Percentiles rank a stretch among this genome's conserved stretches.
Evolutionary conservation across 1,140 invertebrate species (phyloP).

Genomic region (Meloidogyne hapla): DNA sequence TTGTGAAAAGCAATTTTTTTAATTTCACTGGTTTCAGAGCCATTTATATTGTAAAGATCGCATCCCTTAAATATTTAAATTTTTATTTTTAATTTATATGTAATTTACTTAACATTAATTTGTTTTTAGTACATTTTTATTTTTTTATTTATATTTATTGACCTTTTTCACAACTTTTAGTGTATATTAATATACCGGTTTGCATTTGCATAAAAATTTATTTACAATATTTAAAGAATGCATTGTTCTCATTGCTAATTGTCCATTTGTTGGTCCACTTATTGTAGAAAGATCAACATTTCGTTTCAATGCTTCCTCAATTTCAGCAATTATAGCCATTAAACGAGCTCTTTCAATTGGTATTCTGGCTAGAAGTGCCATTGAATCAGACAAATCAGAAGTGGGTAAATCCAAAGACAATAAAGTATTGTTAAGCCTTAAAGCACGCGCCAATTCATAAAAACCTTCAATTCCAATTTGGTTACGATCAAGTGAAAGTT

Average conservation of each 20-base stretch:
- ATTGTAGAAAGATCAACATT: background rate
- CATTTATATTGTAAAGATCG: constrained; percentile 28
- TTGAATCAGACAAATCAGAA: constrained; percentile 18
- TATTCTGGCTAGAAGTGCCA: constrained; percentile 3
- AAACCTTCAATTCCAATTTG: constrained; percentile 61
- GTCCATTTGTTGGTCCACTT: background rate
- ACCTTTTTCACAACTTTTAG: no score
- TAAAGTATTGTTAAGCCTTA: constrained; percentile 38
- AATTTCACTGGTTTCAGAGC: constrained; percentile 10
- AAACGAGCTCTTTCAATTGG: constrained; percentile 20
- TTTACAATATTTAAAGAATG: constrained; percentile 21
- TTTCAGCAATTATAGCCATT: constrained; percentile 18
- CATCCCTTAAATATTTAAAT: constrained; percentile 23
- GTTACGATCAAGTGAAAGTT: constrained; percentile 56
- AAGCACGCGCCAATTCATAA: constrained; percentile 51
- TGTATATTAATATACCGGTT: no score
- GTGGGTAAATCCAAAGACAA: constrained; percentile 13
- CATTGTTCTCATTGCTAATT: constrained; percentile 24
- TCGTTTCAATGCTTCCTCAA: constrained; percentile 22
- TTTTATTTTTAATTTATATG: no score
- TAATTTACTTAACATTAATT: no score
- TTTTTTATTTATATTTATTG: no score
- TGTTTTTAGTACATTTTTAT: no score
- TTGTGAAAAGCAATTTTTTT: constrained; percentile 35
- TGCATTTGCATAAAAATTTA: background rate